These are phyloP conservation scores for Lytechinus pictus DNA, from an alignment of 35 echinoderm and acorn worm genomes.

Conservation along the genomic window DNA sequence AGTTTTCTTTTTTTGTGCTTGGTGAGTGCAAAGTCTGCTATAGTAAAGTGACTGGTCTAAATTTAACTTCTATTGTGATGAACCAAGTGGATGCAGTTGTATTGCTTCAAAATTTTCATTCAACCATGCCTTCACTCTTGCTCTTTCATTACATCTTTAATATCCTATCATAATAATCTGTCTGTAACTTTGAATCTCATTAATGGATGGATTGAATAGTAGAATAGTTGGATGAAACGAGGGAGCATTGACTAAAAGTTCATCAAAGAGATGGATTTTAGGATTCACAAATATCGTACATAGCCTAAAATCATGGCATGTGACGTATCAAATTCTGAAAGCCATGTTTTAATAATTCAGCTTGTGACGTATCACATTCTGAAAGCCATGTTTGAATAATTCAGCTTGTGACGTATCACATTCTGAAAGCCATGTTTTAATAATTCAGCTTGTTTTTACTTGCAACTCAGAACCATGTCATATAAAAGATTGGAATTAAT, in stretches of 20 bases:
- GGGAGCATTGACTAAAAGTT: neutral
- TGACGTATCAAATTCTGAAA: too few species aligned
- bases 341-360: too few species aligned
- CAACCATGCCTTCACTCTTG: neutral
- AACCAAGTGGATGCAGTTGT: neutral
- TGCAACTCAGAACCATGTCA: too few species aligned
- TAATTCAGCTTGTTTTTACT: too few species aligned
- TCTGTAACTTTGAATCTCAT: neutral
- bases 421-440: too few species aligned
- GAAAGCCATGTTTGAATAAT: too few species aligned
- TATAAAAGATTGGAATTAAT: too few species aligned
- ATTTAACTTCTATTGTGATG: neutral
- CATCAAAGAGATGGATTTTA: neutral
- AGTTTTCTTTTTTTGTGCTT: neutral
- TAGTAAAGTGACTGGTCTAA: neutral
- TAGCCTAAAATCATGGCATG: too few species aligned
- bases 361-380: too few species aligned
- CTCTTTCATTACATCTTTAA: neutral
- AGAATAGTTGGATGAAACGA: neutral
- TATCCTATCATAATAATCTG: neutral
- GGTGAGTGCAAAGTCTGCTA: slow-evolving; percentile 1
- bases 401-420: too few species aligned
- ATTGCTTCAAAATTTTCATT: slow-evolving; percentile 4
- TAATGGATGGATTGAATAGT: neutral
- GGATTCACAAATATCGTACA: neutral